Conservation (phyloP, 92 coral and sea anemone genomes). For the Montipora capitata region DNA sequence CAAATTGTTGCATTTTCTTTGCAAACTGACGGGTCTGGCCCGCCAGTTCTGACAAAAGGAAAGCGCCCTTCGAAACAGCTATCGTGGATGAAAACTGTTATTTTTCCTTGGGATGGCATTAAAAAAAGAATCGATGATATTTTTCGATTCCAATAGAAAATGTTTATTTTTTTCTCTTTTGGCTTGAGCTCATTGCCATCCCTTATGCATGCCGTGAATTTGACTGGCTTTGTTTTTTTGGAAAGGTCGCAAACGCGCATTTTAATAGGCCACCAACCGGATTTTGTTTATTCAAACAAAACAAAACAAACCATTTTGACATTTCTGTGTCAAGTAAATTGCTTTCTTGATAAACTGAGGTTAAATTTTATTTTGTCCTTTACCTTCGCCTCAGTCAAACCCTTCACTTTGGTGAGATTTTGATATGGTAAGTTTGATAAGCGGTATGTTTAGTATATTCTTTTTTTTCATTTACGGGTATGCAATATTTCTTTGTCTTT, state of each 20-base stretch:
- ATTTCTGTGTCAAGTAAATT: slow-evolving; percentile 17
- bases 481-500: neutral
- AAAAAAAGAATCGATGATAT: neutral
- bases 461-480: neutral
- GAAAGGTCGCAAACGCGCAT: too few relatives aligned
- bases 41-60: too few relatives aligned
- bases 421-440: slow-evolving; percentile 22
- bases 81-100: too few relatives aligned
- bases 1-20: too few relatives aligned
- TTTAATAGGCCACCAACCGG: slow-evolving; percentile 2
- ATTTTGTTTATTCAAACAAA: slow-evolving; percentile 20
- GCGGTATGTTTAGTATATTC: neutral
- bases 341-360: neutral
- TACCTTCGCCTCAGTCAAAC: neutral
- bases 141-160: too few relatives aligned
- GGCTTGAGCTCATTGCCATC: too few relatives aligned
- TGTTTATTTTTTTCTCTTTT: too few relatives aligned
- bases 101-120: too few relatives aligned
- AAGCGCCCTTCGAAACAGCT: too few relatives aligned
- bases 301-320: slow-evolving; percentile 30
- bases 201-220: neutral
- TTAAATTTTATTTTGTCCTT: slow-evolving; percentile 20
- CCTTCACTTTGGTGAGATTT: neutral
- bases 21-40: too few relatives aligned
- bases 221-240: too few relatives aligned